These are phyloP conservation scores for Zaprionus lachaisei DNA, from an alignment of 1,140 invertebrate species.

Conservation along the genomic window DNA sequence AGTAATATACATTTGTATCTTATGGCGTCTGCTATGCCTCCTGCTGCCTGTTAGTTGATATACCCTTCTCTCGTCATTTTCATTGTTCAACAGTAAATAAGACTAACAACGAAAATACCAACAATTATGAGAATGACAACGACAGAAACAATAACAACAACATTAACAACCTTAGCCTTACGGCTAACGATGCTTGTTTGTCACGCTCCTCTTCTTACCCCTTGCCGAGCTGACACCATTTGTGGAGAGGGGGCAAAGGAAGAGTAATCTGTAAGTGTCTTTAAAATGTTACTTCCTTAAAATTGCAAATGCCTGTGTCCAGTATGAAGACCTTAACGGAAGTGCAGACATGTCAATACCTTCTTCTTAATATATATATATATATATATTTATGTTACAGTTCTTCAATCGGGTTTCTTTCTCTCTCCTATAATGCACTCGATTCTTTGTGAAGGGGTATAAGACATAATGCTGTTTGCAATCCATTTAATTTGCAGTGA, in stretches of 20 bases:
- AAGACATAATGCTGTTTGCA: too few species aligned
- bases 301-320: neutral
- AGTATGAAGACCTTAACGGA: neutral
- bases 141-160: neutral
- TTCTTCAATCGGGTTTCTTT: neutral
- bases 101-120: conserved; percentile 19
- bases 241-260: too few species aligned
- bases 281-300: neutral
- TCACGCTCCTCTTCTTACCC: conserved; percentile 12
- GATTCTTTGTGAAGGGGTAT: too few species aligned
- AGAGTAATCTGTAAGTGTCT: neutral
- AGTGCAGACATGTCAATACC: neutral
- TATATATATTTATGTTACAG: too few species aligned
- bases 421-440: neutral
- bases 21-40: neutral
- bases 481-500: too few species aligned
- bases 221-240: neutral
- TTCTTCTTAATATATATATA: neutral
- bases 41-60: neutral
- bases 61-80: neutral
- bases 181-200: conserved; percentile 49
- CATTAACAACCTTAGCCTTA: conserved; percentile 14
- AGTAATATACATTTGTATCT: neutral
- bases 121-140: conserved; percentile 13
- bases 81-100: neutral